A percentile compares a stretch with the other conserved stretches of the same genome.
Evolutionary conservation across 1,140 invertebrate genomes (phyloP).

Genomic region (Sesamia nonagrioides): DNA sequence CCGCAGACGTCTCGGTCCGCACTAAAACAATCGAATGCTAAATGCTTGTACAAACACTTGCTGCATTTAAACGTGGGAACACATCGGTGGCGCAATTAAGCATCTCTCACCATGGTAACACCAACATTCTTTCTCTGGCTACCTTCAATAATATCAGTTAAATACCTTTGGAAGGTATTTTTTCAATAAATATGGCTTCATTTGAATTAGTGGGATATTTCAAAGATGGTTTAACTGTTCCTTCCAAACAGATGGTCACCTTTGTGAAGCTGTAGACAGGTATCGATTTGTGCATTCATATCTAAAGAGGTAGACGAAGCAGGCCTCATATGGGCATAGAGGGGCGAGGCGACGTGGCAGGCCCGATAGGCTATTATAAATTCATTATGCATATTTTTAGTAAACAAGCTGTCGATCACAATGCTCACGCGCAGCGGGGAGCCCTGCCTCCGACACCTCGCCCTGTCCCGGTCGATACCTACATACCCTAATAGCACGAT

Average conservation of each 20-base stretch:
- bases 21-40: slow-evolving; percentile 87
- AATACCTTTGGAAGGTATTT: not conserved
- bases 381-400: slow-evolving; percentile 88
- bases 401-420: slow-evolving; percentile 87
- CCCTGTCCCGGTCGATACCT: slow-evolving; percentile 63
- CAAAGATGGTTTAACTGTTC: not conserved
- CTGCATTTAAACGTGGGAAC: slow-evolving; percentile 86
- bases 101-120: slow-evolving; percentile 68
- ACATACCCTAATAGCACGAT: slow-evolving; percentile 68
- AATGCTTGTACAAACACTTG: slow-evolving; percentile 82
- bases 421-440: slow-evolving; percentile 79
- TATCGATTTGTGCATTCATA: slow-evolving; percentile 21
- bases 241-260: not conserved
- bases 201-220: not conserved
- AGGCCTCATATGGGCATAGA: slow-evolving; percentile 27
- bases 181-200: slow-evolving; percentile 1
- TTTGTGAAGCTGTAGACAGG: slow-evolving; percentile 1
- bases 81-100: slow-evolving; percentile 80
- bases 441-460: slow-evolving; percentile 78
- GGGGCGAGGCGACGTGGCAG: slow-evolving; percentile 62
- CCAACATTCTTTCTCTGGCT: slow-evolving; percentile 56
- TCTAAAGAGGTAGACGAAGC: slow-evolving; percentile 51
- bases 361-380: slow-evolving; percentile 82
- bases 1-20: slow-evolving; percentile 79
- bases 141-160: slow-evolving; percentile 16